Base-by-base conservation (phyloP, 2,113 vertebrate species). In the Leucoraja erinaceus region DNA sequence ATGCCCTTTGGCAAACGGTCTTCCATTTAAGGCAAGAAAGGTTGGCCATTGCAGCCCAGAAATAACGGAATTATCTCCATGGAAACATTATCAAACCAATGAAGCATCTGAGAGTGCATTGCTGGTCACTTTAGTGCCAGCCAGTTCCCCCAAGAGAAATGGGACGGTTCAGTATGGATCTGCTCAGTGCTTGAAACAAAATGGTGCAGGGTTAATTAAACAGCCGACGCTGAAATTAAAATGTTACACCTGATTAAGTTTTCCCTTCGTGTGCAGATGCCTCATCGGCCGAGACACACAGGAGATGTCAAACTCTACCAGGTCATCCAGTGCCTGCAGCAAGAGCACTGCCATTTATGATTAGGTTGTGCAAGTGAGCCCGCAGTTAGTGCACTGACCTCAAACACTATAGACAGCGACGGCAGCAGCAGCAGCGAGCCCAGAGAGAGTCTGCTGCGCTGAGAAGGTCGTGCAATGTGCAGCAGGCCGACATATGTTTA, bases 261-360 rank as follows among this genome's bases (percentile, higher is more conserved):
- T 91, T 74, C 18, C 28, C 20, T 91, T 68, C 20, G 20, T 38
- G 33, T 20, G 20, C 47, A 72, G 3, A 6, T 20, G 3, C 18
- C 14, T 63, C 83, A 31, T 88, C 59, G 18, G 83, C 4, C 61
- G 25, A 11, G 54, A n/a, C 47, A 61, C 7, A n/a, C 25, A 31
- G 59, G 28, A 88, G 5, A 63, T 88, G 59, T 59, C 83, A 88
- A 66, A 1, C 59, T 25, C 63, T 54, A 11, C 72, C 38, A 91
- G 33, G 90, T 91, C 66, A 91, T 74, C 1, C 20, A 14, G 90
- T 54, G 66, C 90, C 90, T 70, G 33, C 33, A 74, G 90, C 90
- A 72, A 28, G 22, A 11, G 90, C 90, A 72, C 28, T 91, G 68
- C 70, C 90, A 47, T 38, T 72, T 91, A 33, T 31, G 38, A 74